Evolutionary conservation across 2,797 vertebrate species (phyloP).

Genomic region (Poecilia velifera): DNA sequence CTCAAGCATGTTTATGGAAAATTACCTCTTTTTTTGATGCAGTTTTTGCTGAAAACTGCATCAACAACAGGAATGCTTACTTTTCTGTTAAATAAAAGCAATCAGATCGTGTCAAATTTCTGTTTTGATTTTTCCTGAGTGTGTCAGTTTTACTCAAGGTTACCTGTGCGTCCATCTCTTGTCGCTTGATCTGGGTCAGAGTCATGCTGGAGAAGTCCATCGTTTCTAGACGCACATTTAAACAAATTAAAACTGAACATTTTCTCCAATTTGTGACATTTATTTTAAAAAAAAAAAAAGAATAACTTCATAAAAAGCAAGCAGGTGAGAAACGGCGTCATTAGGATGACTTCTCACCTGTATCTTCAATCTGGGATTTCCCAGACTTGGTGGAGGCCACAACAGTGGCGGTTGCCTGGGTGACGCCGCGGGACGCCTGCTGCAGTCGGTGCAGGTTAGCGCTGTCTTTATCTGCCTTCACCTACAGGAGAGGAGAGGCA

Average conservation of each 20-base stretch:
- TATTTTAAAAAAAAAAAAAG: too few species aligned
- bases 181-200: constrained; percentile 95
- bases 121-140: background rate
- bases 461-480: constrained; percentile 96
- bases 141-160: background rate
- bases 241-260: background rate
- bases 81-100: constrained; percentile 1
- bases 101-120: background rate
- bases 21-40: background rate
- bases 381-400: constrained; percentile 96
- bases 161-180: constrained; percentile 98
- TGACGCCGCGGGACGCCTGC: constrained; percentile 91
- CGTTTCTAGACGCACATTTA: constrained; percentile 78
- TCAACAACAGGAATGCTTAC: background rate
- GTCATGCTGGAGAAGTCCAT: constrained; percentile 99
- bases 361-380: constrained; percentile 94
- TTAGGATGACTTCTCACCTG: constrained; percentile 73
- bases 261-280: too few species aligned
- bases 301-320: background rate
- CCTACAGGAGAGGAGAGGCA: constrained; percentile 73
- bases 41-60: background rate
- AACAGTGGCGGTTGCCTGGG: constrained; percentile 90
- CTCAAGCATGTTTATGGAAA: background rate
- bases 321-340: background rate
- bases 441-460: constrained; percentile 88